Evolutionary conservation across 2,113 vertebrate genomes (phyloP).

Genomic region (Mobula hypostoma): DNA sequence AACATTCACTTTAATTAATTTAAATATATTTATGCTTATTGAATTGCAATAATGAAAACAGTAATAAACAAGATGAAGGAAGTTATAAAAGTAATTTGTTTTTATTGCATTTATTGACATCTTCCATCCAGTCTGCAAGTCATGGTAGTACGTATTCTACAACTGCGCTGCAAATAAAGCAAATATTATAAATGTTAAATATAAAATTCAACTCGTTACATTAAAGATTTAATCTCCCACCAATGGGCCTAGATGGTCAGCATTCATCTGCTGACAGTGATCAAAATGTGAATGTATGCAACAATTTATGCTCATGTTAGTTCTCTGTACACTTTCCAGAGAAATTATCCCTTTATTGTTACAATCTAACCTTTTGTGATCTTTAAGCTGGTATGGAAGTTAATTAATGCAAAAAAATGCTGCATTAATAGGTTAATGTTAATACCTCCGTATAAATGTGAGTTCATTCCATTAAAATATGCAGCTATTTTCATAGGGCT

Average conservation of each 20-base stretch:
- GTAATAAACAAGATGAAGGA: constrained; percentile 21
- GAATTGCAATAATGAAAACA: constrained; percentile 14
- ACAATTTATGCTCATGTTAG: background rate
- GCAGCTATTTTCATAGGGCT: background rate
- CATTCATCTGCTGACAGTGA: background rate
- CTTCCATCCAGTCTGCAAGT: background rate
- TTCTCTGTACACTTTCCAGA: background rate
- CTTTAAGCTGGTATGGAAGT: background rate
- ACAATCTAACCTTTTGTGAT: constrained; percentile 29
- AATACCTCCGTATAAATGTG: background rate
- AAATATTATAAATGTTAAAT: constrained; percentile 19
- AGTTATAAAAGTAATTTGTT: constrained; percentile 18
- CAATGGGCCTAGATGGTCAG: background rate
- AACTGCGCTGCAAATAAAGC: background rate
- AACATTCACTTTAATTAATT: constrained; percentile 20
- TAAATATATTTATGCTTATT: constrained; percentile 32
- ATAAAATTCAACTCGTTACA: background rate
- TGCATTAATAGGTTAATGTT: background rate
- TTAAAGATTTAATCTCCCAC: constrained; percentile 15
- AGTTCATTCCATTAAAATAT: constrained; percentile 23
- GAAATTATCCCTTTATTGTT: constrained; percentile 22
- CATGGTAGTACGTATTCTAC: background rate
- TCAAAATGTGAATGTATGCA: constrained; percentile 4
- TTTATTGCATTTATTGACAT: constrained; percentile 12
- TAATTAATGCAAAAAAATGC: constrained; percentile 25